Percentiles rank a stretch among this genome's conserved stretches.
These are phyloP conservation scores for Buathra laborator DNA, from an alignment of 2,888 invertebrate genomes.

Conservation along the genomic window DNA sequence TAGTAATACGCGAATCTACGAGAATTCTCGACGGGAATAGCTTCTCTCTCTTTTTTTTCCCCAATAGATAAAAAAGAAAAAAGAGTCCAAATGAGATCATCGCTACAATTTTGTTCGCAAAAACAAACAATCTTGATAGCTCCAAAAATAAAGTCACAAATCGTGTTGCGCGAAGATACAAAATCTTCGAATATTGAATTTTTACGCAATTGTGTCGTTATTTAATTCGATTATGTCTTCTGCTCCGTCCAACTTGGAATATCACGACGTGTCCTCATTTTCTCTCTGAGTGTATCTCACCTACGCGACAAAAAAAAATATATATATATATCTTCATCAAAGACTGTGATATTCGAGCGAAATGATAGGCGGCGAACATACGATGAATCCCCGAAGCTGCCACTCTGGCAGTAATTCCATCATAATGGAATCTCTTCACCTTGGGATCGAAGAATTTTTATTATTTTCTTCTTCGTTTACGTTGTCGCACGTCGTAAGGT, in stretches of 20 bases:
- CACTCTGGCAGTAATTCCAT: not conserved
- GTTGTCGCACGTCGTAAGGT: not conserved
- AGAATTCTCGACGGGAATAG: not conserved
- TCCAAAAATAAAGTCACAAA: not conserved
- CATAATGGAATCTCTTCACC: not conserved
- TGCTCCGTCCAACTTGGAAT: not conserved
- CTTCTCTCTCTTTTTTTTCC: not conserved
- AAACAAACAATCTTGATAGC: not conserved
- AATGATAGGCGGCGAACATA: not conserved
- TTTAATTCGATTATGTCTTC: too few species aligned
- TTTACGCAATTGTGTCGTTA: not conserved
- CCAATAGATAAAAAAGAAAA: not conserved
- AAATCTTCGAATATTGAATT: not conserved
- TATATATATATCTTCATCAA: not conserved
- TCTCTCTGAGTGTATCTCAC: not conserved
- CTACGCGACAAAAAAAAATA: not conserved
- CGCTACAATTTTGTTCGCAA: not conserved
- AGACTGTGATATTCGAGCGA: not conserved
- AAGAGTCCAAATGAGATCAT: not conserved
- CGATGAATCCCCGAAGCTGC: not conserved
- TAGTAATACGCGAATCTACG: not conserved
- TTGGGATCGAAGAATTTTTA: not conserved
- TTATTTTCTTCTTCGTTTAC: not conserved
- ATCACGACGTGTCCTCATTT: not conserved
- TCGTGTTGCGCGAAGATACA: not conserved